Evolutionary conservation across 23 tunicate species (phyloP), one percentile per base, ranked within the genome.

Genomic region (Oikopleura dioica): DNA sequence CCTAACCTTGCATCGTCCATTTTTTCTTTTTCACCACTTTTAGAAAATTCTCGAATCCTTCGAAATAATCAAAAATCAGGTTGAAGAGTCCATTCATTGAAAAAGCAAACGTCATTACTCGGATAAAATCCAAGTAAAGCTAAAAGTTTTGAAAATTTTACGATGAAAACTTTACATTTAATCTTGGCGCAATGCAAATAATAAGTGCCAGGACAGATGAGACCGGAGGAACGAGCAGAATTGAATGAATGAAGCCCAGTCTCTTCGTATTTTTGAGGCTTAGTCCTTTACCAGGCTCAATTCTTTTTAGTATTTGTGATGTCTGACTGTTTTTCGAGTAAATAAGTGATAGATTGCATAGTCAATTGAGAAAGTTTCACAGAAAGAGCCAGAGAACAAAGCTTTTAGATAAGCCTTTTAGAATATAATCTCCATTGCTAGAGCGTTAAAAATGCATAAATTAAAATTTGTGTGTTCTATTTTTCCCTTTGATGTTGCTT

Each of bases 41-140:
- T 63, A 31, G 16, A 24, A 63, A 31, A 63, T 63, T 63, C 33
- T 23, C 4, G 4, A 63, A 16, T 5, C 72, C 72, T 12, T 63
- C 26, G 72, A 63, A 63, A 28, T 63, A 63, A 63, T 63, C 72
- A 63, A 63, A 2, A 21, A 63, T 63, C 72, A 63, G 26, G 33
- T 63, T 63, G 72, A 63, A 63, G 16, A 63, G 33, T 16, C 72
- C 33, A 28, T 63, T 63, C 33, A 63, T 21, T 63, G 72, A 63
- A 2, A 16, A 28, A 21, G 33, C 72, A 63, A 63, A 63, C 2
- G 32, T 2, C 30, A 63, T 63, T 2, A 28, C 72, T 28, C 72
- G 16, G 72, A 28, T 2, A 31, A 63, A 63, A 63, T 63, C 72
- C 33, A 63, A 63, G 33, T 63, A 63, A 44, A 44, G 16, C 9